phyloP scores from a whole-genome alignment of 2,888 invertebrate genomes.

The Alentia gelatinosa region DNA sequence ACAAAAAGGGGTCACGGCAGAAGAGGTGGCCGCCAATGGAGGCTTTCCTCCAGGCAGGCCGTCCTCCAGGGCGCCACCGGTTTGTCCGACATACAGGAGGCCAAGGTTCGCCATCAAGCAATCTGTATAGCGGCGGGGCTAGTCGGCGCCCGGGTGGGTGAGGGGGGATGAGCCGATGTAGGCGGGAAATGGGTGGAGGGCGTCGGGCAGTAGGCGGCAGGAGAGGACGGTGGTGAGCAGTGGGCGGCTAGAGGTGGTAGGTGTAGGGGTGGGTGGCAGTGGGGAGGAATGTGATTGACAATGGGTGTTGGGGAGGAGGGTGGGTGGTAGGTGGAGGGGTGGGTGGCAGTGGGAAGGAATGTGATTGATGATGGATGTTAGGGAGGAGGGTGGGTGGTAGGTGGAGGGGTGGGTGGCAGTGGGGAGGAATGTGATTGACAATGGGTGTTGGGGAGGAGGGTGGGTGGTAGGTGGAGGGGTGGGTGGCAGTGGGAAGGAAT shows the following conservation, averaged over 20 bases:
- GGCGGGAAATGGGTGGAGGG: not conserved
- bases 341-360: not conserved
- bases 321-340: not conserved
- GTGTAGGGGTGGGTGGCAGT: not conserved
- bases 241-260: not conserved
- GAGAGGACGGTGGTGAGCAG: not conserved
- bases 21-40: not conserved
- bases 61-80: constrained; percentile 21
- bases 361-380: not conserved
- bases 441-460: not conserved
- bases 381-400: not conserved
- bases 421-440: not conserved
- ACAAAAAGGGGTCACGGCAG: constrained; percentile 32
- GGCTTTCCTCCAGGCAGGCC: not conserved
- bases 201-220: not conserved
- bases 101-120: not conserved
- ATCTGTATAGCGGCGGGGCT: not conserved
- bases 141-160: not conserved
- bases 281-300: not conserved
- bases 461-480: not conserved
- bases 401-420: not conserved
- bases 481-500: not conserved
- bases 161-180: not conserved
- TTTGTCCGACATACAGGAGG: constrained; percentile 34
- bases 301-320: not conserved